Base-by-base conservation (phyloP, 2,797 vertebrate genomes). In the Picus viridis region DNA sequence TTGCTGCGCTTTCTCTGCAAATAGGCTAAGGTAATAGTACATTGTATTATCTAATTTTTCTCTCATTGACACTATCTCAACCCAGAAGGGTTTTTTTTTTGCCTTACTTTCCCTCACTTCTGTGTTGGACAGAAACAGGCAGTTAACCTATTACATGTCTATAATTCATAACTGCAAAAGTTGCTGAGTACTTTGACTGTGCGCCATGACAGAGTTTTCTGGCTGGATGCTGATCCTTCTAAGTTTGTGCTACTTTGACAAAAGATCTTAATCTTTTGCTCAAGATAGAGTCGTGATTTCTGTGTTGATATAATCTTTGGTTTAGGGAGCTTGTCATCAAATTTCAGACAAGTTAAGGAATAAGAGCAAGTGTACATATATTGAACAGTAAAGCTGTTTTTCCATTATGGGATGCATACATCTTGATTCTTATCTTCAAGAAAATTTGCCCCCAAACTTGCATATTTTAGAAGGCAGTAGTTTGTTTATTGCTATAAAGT, bases 391-490 rank as follows among this genome's bases (percentile, higher is more conserved):
- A 63, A 90, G 47, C 29, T 69, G 47, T 54, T 1, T 0, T 70
- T 58, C 67, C 16, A 0, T 74, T 87, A 14, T 34, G 57, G 49
- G 10, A 41, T 89, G 22, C 27, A 47, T 69, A 39, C 29, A 47
- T 64, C 34, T 51, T 88, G 86, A 64, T 70, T 49, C n/a, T 41
- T 78, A 7, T 54, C 30, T 77, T 78, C 39, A 56, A 75, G 63
- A 83, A 92, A 92, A 90, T 91, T 88, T 90, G 7, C 69, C n/a
- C 34, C 53, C 64, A 86, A 89, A 79, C 16, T 56, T 77, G 15
- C 41, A 88, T 86, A 58, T 86, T n/a, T 74, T 88, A 78, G 72
- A 77, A 86, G 85, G 69, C 20, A 73, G 57, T 6, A 67, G 57
- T 72, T 74, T 84, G 56, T 76, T 81, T 87, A 73, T 70, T 80